phyloP scores from a whole-genome alignment of 2,797 vertebrate genomes.

The Gastrophryne carolinensis region DNA sequence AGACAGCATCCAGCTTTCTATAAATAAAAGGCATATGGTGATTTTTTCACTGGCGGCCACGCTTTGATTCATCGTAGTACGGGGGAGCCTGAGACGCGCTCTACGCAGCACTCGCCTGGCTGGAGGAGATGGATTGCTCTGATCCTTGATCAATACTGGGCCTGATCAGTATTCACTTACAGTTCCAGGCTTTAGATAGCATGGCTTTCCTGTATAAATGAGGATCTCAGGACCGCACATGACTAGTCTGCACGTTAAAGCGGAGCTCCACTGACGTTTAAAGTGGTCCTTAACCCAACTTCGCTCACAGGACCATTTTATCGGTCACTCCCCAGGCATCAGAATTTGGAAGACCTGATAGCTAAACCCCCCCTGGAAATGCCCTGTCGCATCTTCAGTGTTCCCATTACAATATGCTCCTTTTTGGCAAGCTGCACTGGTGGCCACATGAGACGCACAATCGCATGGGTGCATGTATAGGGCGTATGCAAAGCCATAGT shows the following conservation, averaged over 20 bases:
- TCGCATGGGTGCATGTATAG: no score
- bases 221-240: neutral
- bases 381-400: no score
- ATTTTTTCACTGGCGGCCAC: neutral
- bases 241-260: neutral
- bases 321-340: no score
- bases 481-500: no score
- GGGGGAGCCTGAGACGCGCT: neutral
- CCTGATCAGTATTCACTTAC: conserved; percentile 6
- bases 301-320: no score
- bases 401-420: no score
- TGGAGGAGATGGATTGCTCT: conserved; percentile 12
- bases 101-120: neutral
- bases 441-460: no score
- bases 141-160: conserved; percentile 22
- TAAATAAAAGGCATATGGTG: conserved; percentile 22
- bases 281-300: no score
- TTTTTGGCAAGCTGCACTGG: no score
- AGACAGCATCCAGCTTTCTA: conserved; percentile 1
- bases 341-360: no score
- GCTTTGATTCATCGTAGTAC: neutral
- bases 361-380: no score
- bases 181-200: neutral
- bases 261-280: no score
- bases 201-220: neutral